Base-by-base conservation (phyloP, 2,888 invertebrate genomes). In the Spodoptera picta region DNA sequence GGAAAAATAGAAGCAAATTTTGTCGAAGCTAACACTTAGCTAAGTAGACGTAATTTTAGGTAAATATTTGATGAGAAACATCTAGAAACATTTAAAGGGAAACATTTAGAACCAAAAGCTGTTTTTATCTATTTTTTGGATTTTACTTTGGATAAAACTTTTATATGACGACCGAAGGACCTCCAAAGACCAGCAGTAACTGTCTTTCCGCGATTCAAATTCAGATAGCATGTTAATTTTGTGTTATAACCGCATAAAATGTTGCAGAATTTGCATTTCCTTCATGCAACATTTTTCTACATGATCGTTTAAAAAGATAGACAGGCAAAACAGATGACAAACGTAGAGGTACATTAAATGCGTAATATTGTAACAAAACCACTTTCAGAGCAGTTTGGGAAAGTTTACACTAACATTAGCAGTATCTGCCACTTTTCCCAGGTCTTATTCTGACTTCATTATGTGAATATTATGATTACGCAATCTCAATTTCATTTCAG, bases 341-440 rank as follows among this genome's bases (percentile, higher is more conserved):
- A n/a, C n/a, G n/a, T n/a, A n/a, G n/a, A 54, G 9, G 23, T 5
- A 47, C 9, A 36, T 23, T 12, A 49, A 36, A 23, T 9, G 6
- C 6, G n/a, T 46, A 55, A 52, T 36, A 24, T 48, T n/a, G n/a
- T 47, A 36, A n/a, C 46, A 23, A 48, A 49, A 45, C 42, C 55
- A 45, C 49, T 59, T 73, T 47, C 56, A 63, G 59, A 66, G 42
- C 54, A 11, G 42, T 46, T 60, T 57, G 41, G 64, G 51, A 68
- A 73, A 9, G n/a, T 31, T 12, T 45, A 36, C 48, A 46, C 7
- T 14, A 43, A 49, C 49, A 43, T 53, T 41, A 23, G 12, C 23
- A 43, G 19, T 31, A 51, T 6, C 14, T 0, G 12, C 53, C 10
- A 6, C 12, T 23, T 63, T 56, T 49, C 49, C 36, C 19, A 12